Percentiles rank a stretch among this genome's conserved stretches.
Conservation (phyloP, 2,797 vertebrate genomes). For the Rhinophrynus dorsalis region DNA sequence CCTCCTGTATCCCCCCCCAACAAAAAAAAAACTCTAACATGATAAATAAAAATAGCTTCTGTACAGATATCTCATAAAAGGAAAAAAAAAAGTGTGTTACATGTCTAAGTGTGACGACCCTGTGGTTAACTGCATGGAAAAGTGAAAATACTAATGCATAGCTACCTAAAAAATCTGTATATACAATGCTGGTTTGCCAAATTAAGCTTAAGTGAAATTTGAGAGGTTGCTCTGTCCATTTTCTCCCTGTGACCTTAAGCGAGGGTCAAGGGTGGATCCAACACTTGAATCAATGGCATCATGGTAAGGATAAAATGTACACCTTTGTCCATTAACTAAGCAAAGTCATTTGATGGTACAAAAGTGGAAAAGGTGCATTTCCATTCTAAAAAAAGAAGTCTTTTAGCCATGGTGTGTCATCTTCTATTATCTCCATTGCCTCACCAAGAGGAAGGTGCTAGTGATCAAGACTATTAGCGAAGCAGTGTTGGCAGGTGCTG, state of each 20-base stretch:
- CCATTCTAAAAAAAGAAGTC: conserved; percentile 63
- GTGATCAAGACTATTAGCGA: conserved; percentile 58
- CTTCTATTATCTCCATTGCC: conserved; percentile 72
- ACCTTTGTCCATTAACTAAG: conserved; percentile 73
- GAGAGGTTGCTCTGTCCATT: conserved; percentile 49
- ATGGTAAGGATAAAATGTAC: conserved; percentile 76
- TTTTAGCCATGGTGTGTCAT: conserved; percentile 59
- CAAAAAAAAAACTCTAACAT: conserved; percentile 64
- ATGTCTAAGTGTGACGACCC: conserved; percentile 64
- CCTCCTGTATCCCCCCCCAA: conserved; percentile 51
- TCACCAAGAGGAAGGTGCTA: conserved; percentile 63
- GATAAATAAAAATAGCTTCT: conserved; percentile 76
- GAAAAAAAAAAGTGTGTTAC: conserved; percentile 62
- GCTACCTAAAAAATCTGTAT: conserved; percentile 73
- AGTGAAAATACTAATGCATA: conserved; percentile 67
- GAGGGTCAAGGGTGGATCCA: conserved; percentile 40
- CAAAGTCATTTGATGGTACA: conserved; percentile 73
- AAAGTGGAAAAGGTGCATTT: conserved; percentile 72
- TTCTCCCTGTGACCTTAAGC: conserved; percentile 46
- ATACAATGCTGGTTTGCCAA: conserved; percentile 72
- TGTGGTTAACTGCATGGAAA: conserved; percentile 59
- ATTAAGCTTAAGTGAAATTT: conserved; percentile 50
- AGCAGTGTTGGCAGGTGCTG: conserved; percentile 43
- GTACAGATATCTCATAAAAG: conserved; percentile 72
- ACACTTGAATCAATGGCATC: conserved; percentile 70